Conservation (phyloP, 2,888 invertebrate species). For the Drosophila kuntzei region DNA sequence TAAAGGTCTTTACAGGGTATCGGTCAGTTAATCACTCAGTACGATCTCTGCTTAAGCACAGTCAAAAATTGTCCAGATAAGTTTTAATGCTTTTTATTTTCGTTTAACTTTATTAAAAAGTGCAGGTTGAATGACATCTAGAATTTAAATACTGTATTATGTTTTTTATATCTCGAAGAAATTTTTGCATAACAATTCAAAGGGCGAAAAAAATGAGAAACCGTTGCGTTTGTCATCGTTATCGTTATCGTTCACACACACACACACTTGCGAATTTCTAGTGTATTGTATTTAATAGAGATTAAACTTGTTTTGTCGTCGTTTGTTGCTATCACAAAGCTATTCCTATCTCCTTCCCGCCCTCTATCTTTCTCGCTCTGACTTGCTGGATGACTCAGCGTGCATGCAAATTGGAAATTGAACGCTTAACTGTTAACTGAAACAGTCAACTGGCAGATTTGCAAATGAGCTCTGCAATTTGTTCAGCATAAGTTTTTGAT, state of each 20-base stretch:
- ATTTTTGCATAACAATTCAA: conserved; percentile 52
- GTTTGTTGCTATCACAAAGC: conserved; percentile 27
- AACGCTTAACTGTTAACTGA: conserved; percentile 35
- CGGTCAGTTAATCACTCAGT: background rate
- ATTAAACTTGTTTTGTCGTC: conserved; percentile 58
- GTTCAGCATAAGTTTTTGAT: conserved; percentile 13
- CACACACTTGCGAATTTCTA: conserved; percentile 15
- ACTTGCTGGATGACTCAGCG: conserved; percentile 34
- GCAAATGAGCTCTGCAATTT: conserved; percentile 22
- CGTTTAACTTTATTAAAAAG: background rate
- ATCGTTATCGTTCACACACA: conserved; percentile 37
- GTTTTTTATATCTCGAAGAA: background rate
- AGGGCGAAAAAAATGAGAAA: conserved; percentile 14
- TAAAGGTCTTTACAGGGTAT: background rate
- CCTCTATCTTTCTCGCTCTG: background rate
- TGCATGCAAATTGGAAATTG: conserved; percentile 51
- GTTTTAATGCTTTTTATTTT: conserved; percentile 12
- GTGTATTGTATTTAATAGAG: conserved; percentile 40
- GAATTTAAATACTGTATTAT: conserved; percentile 1
- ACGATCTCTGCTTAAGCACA: too few species aligned
- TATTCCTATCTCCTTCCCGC: conserved; percentile 1
- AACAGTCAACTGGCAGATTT: conserved; percentile 33
- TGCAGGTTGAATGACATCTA: conserved; percentile 58
- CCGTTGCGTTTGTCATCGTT: conserved; percentile 42
- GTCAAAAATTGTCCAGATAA: conserved; percentile 12